Conservation (phyloP, 2,888 invertebrate species). For the Cephalotes varians region DNA sequence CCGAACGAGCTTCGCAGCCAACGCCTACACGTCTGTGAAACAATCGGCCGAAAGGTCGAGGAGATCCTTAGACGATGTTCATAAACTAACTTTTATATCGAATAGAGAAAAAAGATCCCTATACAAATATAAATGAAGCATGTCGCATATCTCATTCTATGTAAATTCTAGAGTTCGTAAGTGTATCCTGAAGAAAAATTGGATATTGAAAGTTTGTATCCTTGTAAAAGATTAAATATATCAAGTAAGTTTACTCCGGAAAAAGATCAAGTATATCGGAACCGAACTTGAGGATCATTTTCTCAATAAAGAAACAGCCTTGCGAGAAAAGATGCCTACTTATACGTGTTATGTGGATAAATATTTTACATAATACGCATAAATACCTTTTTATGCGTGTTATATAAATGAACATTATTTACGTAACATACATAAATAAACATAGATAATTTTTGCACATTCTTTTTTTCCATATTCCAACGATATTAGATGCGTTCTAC, state of each 20-base stretch:
- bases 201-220: background rate
- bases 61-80: slow-evolving; percentile 12
- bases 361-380: background rate
- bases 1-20: background rate
- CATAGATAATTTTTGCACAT: background rate
- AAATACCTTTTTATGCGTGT: background rate
- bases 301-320: background rate
- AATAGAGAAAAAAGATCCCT: background rate
- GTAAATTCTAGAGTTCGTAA: background rate
- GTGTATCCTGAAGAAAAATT: background rate
- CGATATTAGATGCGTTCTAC: too few relatives aligned
- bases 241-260: background rate
- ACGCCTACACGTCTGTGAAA: slow-evolving; percentile 27
- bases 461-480: background rate
- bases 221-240: background rate
- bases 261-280: background rate
- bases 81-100: background rate
- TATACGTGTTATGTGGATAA: background rate
- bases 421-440: background rate
- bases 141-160: background rate
- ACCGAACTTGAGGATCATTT: background rate
- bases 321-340: background rate
- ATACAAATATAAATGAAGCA: background rate
- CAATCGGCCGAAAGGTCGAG: slow-evolving; percentile 21
- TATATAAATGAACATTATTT: background rate